Conservation (phyloP, 2,888 invertebrate species). For the Stramonita haemastoma region DNA sequence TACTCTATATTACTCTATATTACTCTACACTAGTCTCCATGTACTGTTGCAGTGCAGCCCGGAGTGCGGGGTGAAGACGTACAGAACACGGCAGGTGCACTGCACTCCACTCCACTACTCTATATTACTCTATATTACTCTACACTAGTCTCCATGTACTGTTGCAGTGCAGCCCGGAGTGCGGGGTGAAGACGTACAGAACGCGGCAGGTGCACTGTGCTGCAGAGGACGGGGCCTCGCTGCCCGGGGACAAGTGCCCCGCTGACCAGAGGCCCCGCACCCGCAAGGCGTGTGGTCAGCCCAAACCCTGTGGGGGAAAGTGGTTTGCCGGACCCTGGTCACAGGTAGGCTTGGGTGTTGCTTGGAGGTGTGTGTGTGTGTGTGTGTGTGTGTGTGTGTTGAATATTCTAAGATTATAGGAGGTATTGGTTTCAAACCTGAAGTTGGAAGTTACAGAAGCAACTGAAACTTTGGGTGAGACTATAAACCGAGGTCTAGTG, state of each 20-base stretch:
- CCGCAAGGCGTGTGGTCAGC: constrained; percentile 54
- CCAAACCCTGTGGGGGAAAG: constrained; percentile 83
- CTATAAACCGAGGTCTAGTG: too few relatives aligned
- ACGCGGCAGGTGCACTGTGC: constrained; percentile 63
- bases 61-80: constrained; percentile 65
- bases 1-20: too few relatives aligned
- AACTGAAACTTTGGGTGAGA: too few relatives aligned
- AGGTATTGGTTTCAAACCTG: too few relatives aligned
- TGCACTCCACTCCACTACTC: constrained; percentile 54
- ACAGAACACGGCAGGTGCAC: constrained; percentile 56
- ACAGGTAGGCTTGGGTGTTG: constrained; percentile 78
- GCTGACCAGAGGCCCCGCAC: constrained; percentile 50
- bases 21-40: neutral
- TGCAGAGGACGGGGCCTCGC: constrained; percentile 51
- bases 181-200: constrained; percentile 64
- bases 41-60: constrained; percentile 78
- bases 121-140: too few relatives aligned
- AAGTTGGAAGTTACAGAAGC: too few relatives aligned
- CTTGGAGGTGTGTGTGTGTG: too few relatives aligned
- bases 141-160: neutral
- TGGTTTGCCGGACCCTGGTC: constrained; percentile 91
- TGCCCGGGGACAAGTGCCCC: constrained; percentile 53
- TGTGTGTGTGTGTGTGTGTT: too few relatives aligned
- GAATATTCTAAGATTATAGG: too few relatives aligned
- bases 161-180: constrained; percentile 77